Evolutionary conservation across 2,797 vertebrate genomes (phyloP).

Genomic region (Salarias fasciatus): DNA sequence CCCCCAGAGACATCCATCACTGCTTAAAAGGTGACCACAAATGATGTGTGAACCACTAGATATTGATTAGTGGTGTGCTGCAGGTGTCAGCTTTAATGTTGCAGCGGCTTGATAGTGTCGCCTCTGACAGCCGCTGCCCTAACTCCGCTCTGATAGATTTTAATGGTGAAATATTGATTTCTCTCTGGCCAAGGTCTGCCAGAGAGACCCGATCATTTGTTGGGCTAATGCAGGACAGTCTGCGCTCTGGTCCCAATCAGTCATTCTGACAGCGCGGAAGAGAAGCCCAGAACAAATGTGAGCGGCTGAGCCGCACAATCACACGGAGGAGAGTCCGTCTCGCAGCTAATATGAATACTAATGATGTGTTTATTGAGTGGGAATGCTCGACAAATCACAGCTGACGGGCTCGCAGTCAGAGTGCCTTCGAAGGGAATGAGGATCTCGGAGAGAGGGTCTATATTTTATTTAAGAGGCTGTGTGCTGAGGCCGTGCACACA

Average conservation of each 20-base stretch:
- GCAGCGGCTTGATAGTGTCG: conserved; percentile 89
- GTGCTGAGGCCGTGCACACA: conserved; percentile 50
- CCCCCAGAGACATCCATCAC: conserved; percentile 91
- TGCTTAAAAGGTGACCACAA: conserved; percentile 91
- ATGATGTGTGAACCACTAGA: conserved; percentile 95
- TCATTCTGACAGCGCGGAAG: conserved; percentile 89
- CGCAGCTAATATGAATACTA: conserved; percentile 90
- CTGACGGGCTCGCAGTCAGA: conserved; percentile 87
- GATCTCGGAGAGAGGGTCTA: conserved; percentile 91
- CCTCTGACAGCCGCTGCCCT: conserved; percentile 89
- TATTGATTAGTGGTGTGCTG: conserved; percentile 96
- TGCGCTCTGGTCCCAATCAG: conserved; percentile 87
- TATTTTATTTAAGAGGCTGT: conserved; percentile 93
- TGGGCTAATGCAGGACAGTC: conserved; percentile 92
- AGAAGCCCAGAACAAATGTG: conserved; percentile 52
- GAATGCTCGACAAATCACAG: conserved; percentile 88
- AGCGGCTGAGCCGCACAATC: conserved; percentile 57
- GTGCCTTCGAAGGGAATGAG: conserved; percentile 87
- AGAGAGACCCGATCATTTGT: conserved; percentile 96
- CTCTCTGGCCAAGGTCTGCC: conserved; percentile 95
- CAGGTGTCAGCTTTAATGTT: conserved; percentile 97
- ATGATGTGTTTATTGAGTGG: conserved; percentile 91
- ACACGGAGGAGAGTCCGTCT: no score
- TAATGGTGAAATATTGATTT: conserved; percentile 96
- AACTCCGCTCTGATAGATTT: conserved; percentile 92